Conservation (phyloP, 2,113 vertebrate species). For the Leiothrix lutea region DNA sequence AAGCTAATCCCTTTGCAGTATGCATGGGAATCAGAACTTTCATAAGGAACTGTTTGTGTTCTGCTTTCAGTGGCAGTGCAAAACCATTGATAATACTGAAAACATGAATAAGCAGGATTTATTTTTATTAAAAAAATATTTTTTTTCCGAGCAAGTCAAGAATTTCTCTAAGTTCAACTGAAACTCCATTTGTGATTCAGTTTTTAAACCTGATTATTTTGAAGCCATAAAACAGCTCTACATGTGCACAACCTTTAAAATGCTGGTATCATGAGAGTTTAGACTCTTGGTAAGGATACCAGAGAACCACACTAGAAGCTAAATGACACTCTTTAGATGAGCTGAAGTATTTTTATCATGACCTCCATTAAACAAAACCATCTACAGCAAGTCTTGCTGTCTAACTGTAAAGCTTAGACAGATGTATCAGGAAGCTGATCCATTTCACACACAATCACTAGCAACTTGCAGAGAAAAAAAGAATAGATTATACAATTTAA, state of each 20-base stretch:
- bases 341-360: background rate
- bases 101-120: constrained; percentile 64
- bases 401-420: background rate
- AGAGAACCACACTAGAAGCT: background rate
- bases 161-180: background rate
- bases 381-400: background rate
- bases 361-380: background rate
- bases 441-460: background rate
- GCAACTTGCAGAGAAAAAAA: background rate
- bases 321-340: background rate
- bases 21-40: constrained; percentile 98
- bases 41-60: constrained; percentile 99
- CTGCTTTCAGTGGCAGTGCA: constrained; percentile 95
- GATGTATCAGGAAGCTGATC: background rate
- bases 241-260: background rate
- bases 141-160: background rate
- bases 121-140: constrained; percentile 14
- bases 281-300: background rate
- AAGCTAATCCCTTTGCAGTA: constrained; percentile 91
- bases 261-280: background rate
- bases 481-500: background rate
- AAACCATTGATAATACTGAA: constrained; percentile 98
- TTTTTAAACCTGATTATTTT: background rate
- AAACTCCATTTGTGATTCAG: background rate
- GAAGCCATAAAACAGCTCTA: background rate